A percentile compares a stretch with the other conserved stretches of the same genome.
Conservation (phyloP, 2,113 vertebrate genomes). For the Daubentonia madagascariensis region DNA sequence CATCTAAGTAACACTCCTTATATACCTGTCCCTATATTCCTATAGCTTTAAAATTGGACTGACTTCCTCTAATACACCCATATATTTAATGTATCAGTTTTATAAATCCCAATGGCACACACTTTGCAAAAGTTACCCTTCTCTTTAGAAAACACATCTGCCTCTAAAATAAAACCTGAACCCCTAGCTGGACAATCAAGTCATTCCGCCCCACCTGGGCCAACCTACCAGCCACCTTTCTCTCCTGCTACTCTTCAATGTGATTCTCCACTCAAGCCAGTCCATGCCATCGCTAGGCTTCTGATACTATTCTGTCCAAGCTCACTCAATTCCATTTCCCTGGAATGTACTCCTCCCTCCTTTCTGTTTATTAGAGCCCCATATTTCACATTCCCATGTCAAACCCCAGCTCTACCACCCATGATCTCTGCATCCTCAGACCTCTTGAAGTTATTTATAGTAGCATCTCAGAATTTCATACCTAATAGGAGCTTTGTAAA, state of each 20-base stretch:
- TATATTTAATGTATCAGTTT: neutral
- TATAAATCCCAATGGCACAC: neutral
- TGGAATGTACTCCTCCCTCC: neutral
- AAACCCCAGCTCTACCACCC: neutral
- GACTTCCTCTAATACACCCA: neutral
- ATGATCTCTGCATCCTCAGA: neutral
- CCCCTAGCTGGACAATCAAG: neutral
- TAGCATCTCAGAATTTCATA: neutral
- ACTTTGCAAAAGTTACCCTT: neutral
- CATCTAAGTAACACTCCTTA: neutral
- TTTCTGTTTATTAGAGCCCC: neutral
- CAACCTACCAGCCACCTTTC: neutral
- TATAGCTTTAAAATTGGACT: neutral
- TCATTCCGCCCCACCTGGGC: neutral
- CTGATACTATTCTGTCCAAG: neutral
- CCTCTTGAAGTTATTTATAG: neutral
- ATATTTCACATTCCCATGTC: constrained; percentile 29
- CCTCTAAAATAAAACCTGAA: neutral
- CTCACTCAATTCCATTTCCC: neutral
- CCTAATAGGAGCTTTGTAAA: constrained; percentile 15
- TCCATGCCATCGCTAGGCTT: neutral
- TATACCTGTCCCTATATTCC: neutral
- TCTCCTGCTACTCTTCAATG: neutral
- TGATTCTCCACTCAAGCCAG: neutral
- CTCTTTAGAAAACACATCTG: neutral